Evolutionary conservation across 2,888 invertebrate species (phyloP), one percentile per base, ranked within the genome.

Genomic region (Elgonia sp.): DNA sequence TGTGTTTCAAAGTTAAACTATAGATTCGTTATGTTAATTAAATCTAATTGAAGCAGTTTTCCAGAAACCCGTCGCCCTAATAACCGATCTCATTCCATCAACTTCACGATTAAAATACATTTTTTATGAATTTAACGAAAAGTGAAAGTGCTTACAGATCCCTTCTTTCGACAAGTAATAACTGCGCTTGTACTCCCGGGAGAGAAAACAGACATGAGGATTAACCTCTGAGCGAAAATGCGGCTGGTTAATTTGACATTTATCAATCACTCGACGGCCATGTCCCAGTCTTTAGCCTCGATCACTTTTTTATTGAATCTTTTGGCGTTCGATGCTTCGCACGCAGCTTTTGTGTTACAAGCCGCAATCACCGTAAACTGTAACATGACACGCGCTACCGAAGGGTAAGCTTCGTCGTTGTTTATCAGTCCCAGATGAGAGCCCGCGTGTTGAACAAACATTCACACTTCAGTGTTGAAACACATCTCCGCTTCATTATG

Each of bases 171-270:
- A 69, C 69, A 62, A 69, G 82, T 79, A 86, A 81, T 84, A 84
- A 72, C 46, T 65, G 29, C 46, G n/a, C 20, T 18, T 37, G 12
- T 60, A 42, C 37, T 85, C 86, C 60, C 77, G 21, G 29, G 85
- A 73, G 84, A 88, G 63, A 84, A 82, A 81, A 60, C 62, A 67
- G 65, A 72, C 77, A 77, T 76, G 42, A 84, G 79, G 87, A 89
- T 87, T 89, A 86, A 89, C 87, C 79, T 82, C 20, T 29, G 83
- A 70, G 89, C 86, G 85, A 90, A 91, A 93, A 91, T 92, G 91
- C 87, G 86, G 90, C 86, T 89, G 89, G 91, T 91, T 92, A 92
- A 93, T 93, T 93, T 93, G 94, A 93, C 93, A 91, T 94, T 94
- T 94, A 93, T 94, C 94, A 94, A 94, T 94, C 94, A 94, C 92